Evolutionary conservation across 1,140 invertebrate species (phyloP).

Genomic region (Hestina assimilis): DNA sequence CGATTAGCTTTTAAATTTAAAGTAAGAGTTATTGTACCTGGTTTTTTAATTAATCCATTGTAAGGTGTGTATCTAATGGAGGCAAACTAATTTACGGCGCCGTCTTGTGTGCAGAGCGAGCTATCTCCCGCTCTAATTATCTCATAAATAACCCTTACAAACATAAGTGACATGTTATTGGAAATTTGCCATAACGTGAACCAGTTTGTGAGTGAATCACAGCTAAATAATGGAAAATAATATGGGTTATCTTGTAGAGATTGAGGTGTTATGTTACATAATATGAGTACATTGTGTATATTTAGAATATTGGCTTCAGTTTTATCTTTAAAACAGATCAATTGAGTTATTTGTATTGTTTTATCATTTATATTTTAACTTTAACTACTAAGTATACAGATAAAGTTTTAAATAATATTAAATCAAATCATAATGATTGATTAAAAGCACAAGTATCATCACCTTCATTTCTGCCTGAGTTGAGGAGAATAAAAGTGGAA

Average conservation of each 20-base stretch:
- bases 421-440: no score
- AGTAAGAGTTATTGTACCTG: background rate
- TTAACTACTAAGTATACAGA: no score
- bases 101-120: constrained; percentile 53
- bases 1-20: background rate
- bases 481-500: no score
- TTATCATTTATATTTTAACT: no score
- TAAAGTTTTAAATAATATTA: no score
- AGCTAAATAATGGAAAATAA: background rate
- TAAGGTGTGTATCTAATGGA: constrained; percentile 30
- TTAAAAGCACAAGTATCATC: no score
- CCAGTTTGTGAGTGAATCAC: constrained; percentile 24
- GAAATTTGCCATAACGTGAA: constrained; percentile 58
- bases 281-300: no score
- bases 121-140: constrained; percentile 63
- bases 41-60: constrained; percentile 19
- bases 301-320: no score
- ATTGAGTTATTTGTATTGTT: no score
- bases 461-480: no score
- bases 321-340: background rate
- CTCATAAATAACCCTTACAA: constrained; percentile 72
- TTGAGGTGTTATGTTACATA: no score
- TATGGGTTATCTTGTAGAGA: background rate
- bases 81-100: constrained; percentile 45
- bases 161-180: constrained; percentile 70